Conservation (phyloP, 1,140 invertebrate species). For the Druon quercuslanigerum region DNA sequence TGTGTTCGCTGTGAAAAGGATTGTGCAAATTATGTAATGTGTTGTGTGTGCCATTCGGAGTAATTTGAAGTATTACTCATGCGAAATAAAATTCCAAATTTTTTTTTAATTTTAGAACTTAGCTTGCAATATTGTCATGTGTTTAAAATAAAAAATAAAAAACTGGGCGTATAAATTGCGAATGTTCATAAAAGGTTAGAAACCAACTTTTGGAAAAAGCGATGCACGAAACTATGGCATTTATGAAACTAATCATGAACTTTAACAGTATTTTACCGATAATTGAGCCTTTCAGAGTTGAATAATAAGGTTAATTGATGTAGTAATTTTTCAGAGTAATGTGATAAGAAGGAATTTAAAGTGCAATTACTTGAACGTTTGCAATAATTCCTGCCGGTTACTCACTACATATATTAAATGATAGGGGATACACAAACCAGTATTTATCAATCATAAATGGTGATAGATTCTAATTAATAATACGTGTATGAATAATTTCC, state of each 20-base stretch:
- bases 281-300: slow-evolving; percentile 14
- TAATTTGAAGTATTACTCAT: background rate
- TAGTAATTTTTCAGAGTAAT: slow-evolving; percentile 1
- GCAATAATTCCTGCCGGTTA: slow-evolving; percentile 5
- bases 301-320: slow-evolving; percentile 28
- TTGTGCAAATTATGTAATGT: background rate
- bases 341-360: slow-evolving; percentile 20
- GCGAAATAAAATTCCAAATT: background rate
- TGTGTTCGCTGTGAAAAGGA: slow-evolving; percentile 20
- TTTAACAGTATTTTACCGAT: slow-evolving; percentile 18
- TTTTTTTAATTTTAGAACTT: background rate
- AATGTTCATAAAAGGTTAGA: background rate
- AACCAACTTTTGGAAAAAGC: background rate
- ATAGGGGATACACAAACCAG: background rate
- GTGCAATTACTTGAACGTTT: slow-evolving; percentile 10
- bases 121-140: too few species aligned
- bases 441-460: background rate
- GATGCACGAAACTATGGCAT: background rate
- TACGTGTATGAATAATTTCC: background rate
- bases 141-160: background rate
- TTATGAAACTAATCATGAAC: slow-evolving; percentile 21
- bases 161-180: background rate
- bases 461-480: too few species aligned
- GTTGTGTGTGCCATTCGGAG: background rate
- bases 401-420: slow-evolving; percentile 12